phyloP scores from a whole-genome alignment of 64 coral and sea anemone genomes.

The Hydrozoanthus tunicans region DNA sequence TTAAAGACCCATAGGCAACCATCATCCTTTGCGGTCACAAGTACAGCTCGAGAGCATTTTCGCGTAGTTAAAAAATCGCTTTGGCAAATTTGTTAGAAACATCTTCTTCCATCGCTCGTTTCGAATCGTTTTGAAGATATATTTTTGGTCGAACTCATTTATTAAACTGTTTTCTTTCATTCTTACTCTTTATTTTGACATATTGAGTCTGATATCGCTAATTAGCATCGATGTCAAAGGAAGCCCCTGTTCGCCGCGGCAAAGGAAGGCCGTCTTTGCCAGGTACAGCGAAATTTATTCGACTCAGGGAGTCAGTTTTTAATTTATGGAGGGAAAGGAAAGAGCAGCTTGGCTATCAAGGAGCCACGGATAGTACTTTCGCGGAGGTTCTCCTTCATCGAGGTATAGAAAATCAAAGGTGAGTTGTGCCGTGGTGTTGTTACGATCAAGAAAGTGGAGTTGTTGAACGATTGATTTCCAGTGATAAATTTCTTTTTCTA shows the following conservation, averaged over 20 bases:
- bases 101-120: too few species aligned
- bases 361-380: slow-evolving; percentile 4
- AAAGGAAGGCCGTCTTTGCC: slow-evolving; percentile 10
- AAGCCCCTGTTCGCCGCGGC: slow-evolving; percentile 7
- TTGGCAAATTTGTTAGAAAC: too few species aligned
- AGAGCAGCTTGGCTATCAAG: slow-evolving; percentile 14
- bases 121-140: too few species aligned
- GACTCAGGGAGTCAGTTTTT: not conserved
- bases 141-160: too few species aligned
- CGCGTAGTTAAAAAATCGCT: too few species aligned
- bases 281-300: not conserved
- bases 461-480: slow-evolving; percentile 2
- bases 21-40: too few species aligned
- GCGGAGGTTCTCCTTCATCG: slow-evolving; percentile 8
- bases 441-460: not conserved
- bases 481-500: not conserved
- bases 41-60: too few species aligned
- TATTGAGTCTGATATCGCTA: too few species aligned
- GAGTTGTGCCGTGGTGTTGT: not conserved
- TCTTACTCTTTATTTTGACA: too few species aligned
- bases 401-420: slow-evolving; percentile 4
- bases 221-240: not conserved
- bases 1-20: too few species aligned
- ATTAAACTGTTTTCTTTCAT: too few species aligned
- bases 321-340: slow-evolving; percentile 1